Conservation (phyloP, 92 coral and sea anemone species). For the Blastomussa wellsi region DNA sequence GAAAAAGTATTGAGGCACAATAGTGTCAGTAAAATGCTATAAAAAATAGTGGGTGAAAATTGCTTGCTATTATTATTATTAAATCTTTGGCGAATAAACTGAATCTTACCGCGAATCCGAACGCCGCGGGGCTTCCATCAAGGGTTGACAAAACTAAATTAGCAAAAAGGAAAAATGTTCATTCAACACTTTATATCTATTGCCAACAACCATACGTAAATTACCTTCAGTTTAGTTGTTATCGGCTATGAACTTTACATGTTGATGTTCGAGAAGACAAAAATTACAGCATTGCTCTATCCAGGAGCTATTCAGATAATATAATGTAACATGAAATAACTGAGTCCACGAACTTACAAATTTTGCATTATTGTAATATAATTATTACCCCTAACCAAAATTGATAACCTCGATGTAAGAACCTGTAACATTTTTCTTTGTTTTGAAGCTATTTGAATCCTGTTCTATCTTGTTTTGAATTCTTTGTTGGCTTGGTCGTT, state of each 20-base stretch:
- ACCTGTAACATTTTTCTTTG: too few relatives aligned
- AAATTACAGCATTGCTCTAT: not conserved
- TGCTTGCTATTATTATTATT: not conserved
- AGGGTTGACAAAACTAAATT: slow-evolving; percentile 64
- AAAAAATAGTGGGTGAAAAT: not conserved
- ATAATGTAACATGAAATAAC: not conserved
- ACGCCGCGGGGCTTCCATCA: slow-evolving; percentile 73
- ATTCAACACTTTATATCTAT: not conserved
- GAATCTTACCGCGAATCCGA: slow-evolving; percentile 90
- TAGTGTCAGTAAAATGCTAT: not conserved
- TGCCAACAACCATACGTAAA: not conserved
- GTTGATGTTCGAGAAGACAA: not conserved
- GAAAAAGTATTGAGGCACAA: not conserved
- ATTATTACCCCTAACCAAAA: not conserved
- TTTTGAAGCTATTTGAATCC: too few relatives aligned
- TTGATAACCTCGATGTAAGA: too few relatives aligned
- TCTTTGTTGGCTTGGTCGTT: too few relatives aligned
- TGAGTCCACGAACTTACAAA: not conserved
- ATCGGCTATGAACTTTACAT: not conserved
- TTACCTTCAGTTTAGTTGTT: not conserved
- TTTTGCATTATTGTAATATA: not conserved
- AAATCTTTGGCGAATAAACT: not conserved
- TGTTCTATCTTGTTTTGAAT: too few relatives aligned
- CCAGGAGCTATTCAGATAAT: too few relatives aligned
- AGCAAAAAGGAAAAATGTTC: not conserved